phyloP scores from a whole-genome alignment of 2,888 invertebrate genomes.

The Melipona bicolor region DNA sequence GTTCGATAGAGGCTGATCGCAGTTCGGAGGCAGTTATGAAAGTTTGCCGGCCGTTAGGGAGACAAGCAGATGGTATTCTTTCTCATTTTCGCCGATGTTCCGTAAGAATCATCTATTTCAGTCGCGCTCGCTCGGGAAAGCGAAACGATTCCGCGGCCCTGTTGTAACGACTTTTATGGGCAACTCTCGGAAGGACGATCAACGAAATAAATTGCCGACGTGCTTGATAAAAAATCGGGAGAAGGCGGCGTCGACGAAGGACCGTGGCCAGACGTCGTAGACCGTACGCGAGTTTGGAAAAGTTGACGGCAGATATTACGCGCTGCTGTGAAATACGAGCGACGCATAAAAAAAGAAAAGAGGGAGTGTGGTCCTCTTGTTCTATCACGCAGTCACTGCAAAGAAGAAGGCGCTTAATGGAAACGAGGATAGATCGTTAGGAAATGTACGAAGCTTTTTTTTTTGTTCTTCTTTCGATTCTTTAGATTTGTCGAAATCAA shows the following conservation, averaged over 20 bases:
- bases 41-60: constrained; percentile 1
- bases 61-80: neutral
- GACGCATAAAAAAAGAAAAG: neutral
- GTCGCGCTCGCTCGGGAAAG: constrained; percentile 17
- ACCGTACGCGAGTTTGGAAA: constrained; percentile 57
- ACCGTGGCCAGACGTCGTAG: constrained; percentile 14
- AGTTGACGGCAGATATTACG: constrained; percentile 66
- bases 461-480: neutral
- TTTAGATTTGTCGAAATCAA: neutral
- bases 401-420: neutral
- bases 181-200: constrained; percentile 69
- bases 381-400: constrained; percentile 11
- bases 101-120: constrained; percentile 43
- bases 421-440: neutral
- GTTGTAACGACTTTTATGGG: constrained; percentile 66
- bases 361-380: constrained; percentile 24
- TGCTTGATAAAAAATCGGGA: constrained; percentile 60
- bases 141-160: constrained; percentile 55
- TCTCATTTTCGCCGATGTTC: constrained; percentile 27
- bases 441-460: neutral
- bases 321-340: constrained; percentile 60
- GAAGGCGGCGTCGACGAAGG: constrained; percentile 11
- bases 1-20: neutral
- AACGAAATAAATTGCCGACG: constrained; percentile 65
- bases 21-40: constrained; percentile 3